Evolutionary conservation across 37 sponge, comb jelly and placozoan species (phyloP).

Genomic region (Haliclona indistincta): DNA sequence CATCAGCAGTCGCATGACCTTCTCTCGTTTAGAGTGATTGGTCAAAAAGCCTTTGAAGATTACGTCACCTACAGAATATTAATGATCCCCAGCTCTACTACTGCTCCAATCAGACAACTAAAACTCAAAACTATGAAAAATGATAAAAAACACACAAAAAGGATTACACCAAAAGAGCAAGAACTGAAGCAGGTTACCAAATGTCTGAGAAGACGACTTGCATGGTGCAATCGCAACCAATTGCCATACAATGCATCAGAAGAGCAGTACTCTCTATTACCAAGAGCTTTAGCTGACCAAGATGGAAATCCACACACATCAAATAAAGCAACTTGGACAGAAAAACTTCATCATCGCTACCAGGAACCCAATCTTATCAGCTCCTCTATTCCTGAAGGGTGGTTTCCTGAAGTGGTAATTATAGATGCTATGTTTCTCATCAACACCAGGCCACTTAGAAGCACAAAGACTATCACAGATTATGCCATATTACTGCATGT

Average conservation of each 20-base stretch:
- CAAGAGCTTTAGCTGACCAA: constrained; percentile 17
- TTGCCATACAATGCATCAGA: neutral
- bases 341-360: neutral
- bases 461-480: neutral
- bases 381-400: neutral
- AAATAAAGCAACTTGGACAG: constrained; percentile 3
- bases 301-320: constrained; percentile 22
- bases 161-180: constrained; percentile 8
- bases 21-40: neutral
- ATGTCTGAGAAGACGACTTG: constrained; percentile 11
- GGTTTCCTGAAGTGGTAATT: constrained; percentile 17
- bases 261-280: constrained; percentile 7
- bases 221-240: constrained; percentile 6
- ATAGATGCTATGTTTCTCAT: constrained; percentile 55
- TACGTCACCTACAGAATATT: constrained; percentile 10
- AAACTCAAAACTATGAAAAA: neutral
- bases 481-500: constrained; percentile 28
- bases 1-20: constrained; percentile 9
- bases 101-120: neutral
- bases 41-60: neutral
- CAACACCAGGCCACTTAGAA: constrained; percentile 28
- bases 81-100: neutral
- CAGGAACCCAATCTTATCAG: neutral
- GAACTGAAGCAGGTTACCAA: constrained; percentile 18
- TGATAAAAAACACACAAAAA: neutral